Evolutionary conservation across 2,113 vertebrate genomes (phyloP), one percentile per base, ranked within the genome.

Genomic region (Grus americana): DNA sequence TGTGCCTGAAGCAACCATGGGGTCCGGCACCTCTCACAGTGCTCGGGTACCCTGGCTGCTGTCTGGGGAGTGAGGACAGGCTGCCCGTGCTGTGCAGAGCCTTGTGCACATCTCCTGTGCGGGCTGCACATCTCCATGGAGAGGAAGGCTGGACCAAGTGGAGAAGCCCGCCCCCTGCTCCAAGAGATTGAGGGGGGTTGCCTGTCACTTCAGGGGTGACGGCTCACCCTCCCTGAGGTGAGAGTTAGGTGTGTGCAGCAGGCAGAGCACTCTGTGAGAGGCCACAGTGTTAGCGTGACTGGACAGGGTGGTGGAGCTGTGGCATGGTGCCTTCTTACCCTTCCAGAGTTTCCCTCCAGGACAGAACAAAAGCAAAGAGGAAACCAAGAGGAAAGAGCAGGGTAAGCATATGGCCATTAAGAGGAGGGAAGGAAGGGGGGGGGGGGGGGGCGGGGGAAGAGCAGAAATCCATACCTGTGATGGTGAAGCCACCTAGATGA

Each of bases 401-500:
- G 82, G 50, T 94, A 82, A 97, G 92, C 36, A 40, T 19, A 79
- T 40, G 63, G 80, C 42, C 32, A 85, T 79, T n/a, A 57, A 65
- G 17, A 72, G 27, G 46, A 82, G 29, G 75, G 42, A 36, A 36
- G 16, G 11, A 38, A 38, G 34, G 44, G 42, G 38, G 38, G 36
- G 36, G 36, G 36, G 36, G 36, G 38, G 38, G 38, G 38, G 26
- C 26, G 66, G 62, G 79, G 61, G 29, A 65, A 83, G 90, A 92
- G 88, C 54, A 95, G 93, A 97, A 97, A 75, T 95, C 93, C 98
- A 95, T 98, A 98, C 98, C 98, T 98, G 98, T 98, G 94, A 98
- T 97, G 87, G 98, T 98, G 97, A 98, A 98, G 98, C 97, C 98
- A 96, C 98, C 98, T 98, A 92, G 79, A 97, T 32, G 86, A 97